Conservation (phyloP, 2,113 vertebrate genomes). For the Nycticorax nycticorax region DNA sequence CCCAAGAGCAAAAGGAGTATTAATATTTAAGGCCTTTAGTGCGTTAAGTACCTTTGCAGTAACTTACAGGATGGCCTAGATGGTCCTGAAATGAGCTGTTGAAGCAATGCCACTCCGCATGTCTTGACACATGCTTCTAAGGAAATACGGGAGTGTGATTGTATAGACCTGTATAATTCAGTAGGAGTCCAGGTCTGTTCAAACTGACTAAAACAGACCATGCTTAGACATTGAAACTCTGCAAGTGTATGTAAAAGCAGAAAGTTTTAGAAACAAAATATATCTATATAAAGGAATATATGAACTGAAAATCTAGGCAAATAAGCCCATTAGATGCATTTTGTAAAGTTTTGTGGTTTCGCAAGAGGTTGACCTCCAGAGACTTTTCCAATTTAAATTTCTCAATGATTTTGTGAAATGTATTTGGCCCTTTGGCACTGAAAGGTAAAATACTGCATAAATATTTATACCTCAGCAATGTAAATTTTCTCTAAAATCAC, state of each 20-base stretch:
- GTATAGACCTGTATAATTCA: neutral
- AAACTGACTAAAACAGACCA: neutral
- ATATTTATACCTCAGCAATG: neutral
- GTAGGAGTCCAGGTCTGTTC: neutral
- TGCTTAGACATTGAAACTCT: neutral
- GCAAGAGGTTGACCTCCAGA: neutral
- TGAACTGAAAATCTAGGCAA: neutral
- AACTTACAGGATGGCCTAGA: neutral
- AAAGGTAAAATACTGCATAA: neutral
- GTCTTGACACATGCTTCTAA: neutral
- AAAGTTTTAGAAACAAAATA: neutral
- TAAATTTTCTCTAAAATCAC: neutral
- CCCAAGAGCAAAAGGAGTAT: neutral
- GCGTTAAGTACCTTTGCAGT: neutral
- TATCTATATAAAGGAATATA: neutral
- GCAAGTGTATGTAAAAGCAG: neutral
- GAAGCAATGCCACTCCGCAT: neutral
- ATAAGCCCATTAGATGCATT: neutral
- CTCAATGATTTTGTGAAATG: neutral
- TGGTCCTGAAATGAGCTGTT: neutral
- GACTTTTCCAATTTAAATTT: neutral
- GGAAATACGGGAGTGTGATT: neutral
- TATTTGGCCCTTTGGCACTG: neutral
- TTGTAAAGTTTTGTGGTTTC: neutral
- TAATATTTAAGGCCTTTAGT: neutral